Base-by-base conservation (phyloP, 2,888 invertebrate genomes). In the Lamproptera curius region DNA sequence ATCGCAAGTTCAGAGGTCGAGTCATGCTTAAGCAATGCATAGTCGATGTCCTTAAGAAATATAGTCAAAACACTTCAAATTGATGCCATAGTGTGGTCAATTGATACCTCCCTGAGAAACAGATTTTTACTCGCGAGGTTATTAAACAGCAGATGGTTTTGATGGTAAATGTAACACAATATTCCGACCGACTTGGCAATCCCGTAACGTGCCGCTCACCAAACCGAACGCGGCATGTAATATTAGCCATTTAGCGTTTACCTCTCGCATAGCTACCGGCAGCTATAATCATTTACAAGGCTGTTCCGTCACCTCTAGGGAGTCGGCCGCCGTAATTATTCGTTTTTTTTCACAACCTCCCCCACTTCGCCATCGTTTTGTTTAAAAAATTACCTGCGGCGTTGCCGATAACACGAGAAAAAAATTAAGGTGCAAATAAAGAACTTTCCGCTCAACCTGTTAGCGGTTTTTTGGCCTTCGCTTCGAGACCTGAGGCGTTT, bases 181-280 rank as follows among this genome's bases (percentile, higher is more conserved):
- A n/a, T n/a, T n/a, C n/a, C n/a, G n/a, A n/a, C n/a, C n/a, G n/a
- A n/a, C n/a, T n/a, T n/a, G n/a, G n/a, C n/a, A 73, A 77, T 66
- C 67, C 75, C 70, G 65, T 72, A 77, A 74, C 76, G 74, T 74
- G 75, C 73, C 68, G 70, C 67, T 70, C 67, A 76, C 73, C 72
- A 73, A 75, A 70, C 69, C 70, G 63, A 70, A 71, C 68, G 72
- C 67, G 58, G 53, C 58, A 37, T 39, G 17, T 23, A 16, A 48
- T 39, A 34, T 38, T 28, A 39, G 48, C 39, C 35, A 40, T 40
- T 40, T 35, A 43, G 35, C 26, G 46, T 17, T 26, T 10, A 35
- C 5, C 34, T 39, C 17, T 6, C 20, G 20, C 33, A n/a, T 36
- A n/a, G 31, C 33, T 37, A 15, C 16, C 38, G 17, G 33, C 26